A percentile compares a stretch with the other conserved stretches of the same genome.
Conservation (phyloP, 1,140 invertebrate species). For the Ceratina australensis region DNA sequence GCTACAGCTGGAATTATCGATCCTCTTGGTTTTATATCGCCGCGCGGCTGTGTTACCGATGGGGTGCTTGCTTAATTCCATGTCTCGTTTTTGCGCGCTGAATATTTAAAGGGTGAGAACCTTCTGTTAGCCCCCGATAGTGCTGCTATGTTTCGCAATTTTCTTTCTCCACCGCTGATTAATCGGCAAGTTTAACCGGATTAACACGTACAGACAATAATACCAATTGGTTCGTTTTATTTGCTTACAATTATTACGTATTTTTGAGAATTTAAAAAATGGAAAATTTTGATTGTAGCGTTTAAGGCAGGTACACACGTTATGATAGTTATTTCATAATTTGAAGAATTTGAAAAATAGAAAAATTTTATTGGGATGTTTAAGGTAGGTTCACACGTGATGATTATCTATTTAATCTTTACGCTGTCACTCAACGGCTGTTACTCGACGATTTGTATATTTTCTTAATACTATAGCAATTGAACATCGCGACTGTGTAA, state of each 20-base stretch:
- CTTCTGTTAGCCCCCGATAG: background rate
- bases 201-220: background rate
- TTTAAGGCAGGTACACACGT: too few species aligned
- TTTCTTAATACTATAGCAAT: conserved; percentile 35
- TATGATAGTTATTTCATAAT: too few species aligned
- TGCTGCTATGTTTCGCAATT: background rate
- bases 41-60: too few species aligned
- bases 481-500: conserved; percentile 16
- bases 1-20: conserved; percentile 19
- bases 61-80: conserved; percentile 6
- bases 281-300: too few species aligned
- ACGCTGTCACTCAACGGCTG: too few species aligned
- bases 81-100: conserved; percentile 5
- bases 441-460: conserved; percentile 19
- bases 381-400: too few species aligned
- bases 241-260: too few species aligned
- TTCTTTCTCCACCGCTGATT: background rate
- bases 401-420: too few species aligned
- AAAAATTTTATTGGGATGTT: too few species aligned
- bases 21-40: conserved; percentile 12
- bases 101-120: background rate
- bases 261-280: too few species aligned
- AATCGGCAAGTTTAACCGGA: background rate
- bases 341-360: too few species aligned
- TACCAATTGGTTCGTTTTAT: too few species aligned